Evolutionary conservation across 2,113 vertebrate genomes (phyloP), one percentile per base, ranked within the genome.

Genomic region (Chaetops frenatus): DNA sequence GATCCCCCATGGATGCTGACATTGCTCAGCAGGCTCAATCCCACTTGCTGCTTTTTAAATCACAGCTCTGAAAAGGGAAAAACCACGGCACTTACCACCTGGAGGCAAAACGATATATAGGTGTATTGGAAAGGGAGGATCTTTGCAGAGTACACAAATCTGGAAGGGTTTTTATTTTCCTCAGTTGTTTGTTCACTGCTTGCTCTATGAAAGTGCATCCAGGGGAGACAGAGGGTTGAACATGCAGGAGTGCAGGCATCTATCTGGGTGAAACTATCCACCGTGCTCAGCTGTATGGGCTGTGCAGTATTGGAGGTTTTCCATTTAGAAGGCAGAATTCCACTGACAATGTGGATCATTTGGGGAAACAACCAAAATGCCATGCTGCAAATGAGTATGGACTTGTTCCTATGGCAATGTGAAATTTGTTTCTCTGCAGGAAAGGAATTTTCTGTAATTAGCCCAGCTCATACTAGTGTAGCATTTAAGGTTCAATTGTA

Each of bases 401-500:
- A 58, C 51, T 79, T 94, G 71, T 83, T 88, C 40, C 64, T 51
- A 21, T 35, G 18, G 42, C 56, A 65, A 72, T 93, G 51, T 56
- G 71, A 66, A 61, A 65, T 88, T 81, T 81, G 23, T 19, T 9
- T 65, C 90, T 77, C 65, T 76, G 14, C 31, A 70, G 44, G 51
- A 36, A 81, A 57, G 28, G 7, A 20, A 28, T 60, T 74, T 62
- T 74, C 50, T 50, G 36, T 65, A 79, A 70, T 70, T 81, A 86
- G 23, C 28, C 33, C 42, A 42, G 28, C 13, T 62, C 40, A 69
- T 87, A 81, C 28, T 53, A 35, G 15, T 16, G 7, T 51, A 74
- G 85, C n/a, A 56, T 24, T 15, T 70, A 31, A 81, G 56, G 94
- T 64, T 77, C 85, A 73, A 61, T n/a, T 51, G n/a, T 36, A 90